A percentile compares a stretch with the other conserved stretches of the same genome.
Evolutionary conservation across 2,113 vertebrate genomes (phyloP).

Genomic region (Brevimyrus niger): DNA sequence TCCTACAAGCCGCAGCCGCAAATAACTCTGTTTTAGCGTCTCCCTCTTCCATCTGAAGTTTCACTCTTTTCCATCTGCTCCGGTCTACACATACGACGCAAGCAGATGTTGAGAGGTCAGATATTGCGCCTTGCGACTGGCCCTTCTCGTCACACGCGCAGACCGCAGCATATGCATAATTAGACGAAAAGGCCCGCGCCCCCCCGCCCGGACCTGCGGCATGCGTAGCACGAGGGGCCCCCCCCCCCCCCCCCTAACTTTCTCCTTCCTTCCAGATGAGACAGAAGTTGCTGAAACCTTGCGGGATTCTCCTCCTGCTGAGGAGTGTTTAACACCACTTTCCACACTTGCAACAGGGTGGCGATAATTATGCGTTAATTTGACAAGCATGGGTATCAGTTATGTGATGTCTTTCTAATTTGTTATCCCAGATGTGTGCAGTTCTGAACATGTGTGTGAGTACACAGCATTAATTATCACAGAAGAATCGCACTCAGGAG

Average conservation of each 20-base stretch:
- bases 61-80: background rate
- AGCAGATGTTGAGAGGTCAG: background rate
- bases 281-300: background rate
- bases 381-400: conserved; percentile 57
- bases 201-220: no score
- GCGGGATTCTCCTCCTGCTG: conserved; percentile 35
- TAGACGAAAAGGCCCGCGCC: background rate
- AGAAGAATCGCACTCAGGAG: background rate
- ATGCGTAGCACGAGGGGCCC: no score
- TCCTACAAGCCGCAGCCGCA: background rate
- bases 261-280: background rate
- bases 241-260: no score
- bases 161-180: background rate
- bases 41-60: background rate
- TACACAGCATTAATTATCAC: conserved; percentile 57
- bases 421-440: conserved; percentile 54
- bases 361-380: conserved; percentile 61
- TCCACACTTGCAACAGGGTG: conserved; percentile 44
- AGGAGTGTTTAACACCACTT: conserved; percentile 45
- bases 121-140: background rate
- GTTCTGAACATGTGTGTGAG: conserved; percentile 55
- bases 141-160: background rate
- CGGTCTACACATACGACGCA: background rate
- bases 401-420: conserved; percentile 64
- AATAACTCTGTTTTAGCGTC: background rate